Base-by-base conservation (phyloP, 2,113 vertebrate species). In the Atlantisia rogersi region DNA sequence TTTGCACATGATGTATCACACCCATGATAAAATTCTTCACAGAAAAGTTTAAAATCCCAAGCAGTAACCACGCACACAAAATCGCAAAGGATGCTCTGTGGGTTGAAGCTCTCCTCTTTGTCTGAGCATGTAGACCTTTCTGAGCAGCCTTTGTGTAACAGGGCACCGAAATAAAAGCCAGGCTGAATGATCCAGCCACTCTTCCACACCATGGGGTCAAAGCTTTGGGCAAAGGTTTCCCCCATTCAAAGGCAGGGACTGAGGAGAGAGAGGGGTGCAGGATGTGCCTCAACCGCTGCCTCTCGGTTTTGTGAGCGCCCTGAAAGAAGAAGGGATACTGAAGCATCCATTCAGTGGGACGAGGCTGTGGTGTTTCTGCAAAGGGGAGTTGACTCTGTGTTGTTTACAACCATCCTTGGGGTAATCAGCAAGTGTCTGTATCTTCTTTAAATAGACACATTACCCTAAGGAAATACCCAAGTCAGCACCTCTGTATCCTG, bases 401-500 rank as follows among this genome's bases (percentile, higher is more conserved):
- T 86, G 79, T 93, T 93, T 90, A 48, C 86, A 96, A 67, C 78
- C 82, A 83, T 31, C 31, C 79, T 31, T 82, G 90, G 71, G 53
- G 88, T 60, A 53, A 94, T 60, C 91, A 68, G 96, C 88, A 65
- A 92, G 94, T 82, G 94, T 82, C 91, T 64, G 56, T 81, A 14
- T 12, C 37, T 84, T 86, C 95, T 93, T 93, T 88, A 95, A 97
- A 96, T 90, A 97, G 96, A 90, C 35, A 48, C 29, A 28, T 90
- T 88, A 88, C 85, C 82, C 79, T 83, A 64, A 95, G 82, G 86
- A 96, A 96, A 96, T 55, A 95, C 76, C 73, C 88, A 88, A 96
- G 86, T 96, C 95, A 96, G 95, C 95, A 95, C 94, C 95, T 95
- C 94, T 91, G 91, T 91, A 96, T 97, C 96, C 96, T 97, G 96